phyloP scores from a whole-genome alignment of 2,888 invertebrate species.

The Orthosia gothica region DNA sequence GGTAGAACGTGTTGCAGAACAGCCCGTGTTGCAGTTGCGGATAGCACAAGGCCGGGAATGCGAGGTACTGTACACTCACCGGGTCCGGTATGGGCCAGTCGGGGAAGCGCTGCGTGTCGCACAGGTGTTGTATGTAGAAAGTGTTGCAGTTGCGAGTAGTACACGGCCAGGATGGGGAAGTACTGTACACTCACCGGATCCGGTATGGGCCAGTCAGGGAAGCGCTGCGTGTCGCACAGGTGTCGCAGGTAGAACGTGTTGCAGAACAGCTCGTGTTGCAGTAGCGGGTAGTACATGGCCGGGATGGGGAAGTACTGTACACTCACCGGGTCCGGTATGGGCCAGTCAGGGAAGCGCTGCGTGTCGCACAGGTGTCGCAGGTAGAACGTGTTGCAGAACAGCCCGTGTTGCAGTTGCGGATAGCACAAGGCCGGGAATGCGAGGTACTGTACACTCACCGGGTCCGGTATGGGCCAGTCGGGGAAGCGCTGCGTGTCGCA shows the following conservation, averaged over 20 bases:
- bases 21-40: constrained; percentile 99
- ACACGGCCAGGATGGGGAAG: constrained; percentile 97
- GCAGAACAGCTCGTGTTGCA: constrained; percentile 99
- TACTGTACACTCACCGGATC: constrained; percentile 96
- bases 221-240: constrained; percentile 97
- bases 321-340: constrained; percentile 98
- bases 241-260: constrained; percentile 99
- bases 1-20: constrained; percentile 99
- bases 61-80: constrained; percentile 95
- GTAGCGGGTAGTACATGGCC: constrained; percentile 97
- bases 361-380: constrained; percentile 99
- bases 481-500: constrained; percentile 97
- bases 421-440: constrained; percentile 98
- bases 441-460: constrained; percentile 95
- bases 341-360: constrained; percentile 98
- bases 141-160: constrained; percentile 98
- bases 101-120: constrained; percentile 96
- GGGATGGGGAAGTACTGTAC: constrained; percentile 96
- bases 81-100: constrained; percentile 99
- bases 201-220: constrained; percentile 99
- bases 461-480: constrained; percentile 99
- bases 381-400: constrained; percentile 99
- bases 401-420: constrained; percentile 98
- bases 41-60: constrained; percentile 98
- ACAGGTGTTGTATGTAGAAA: too few relatives aligned